Conservation (phyloP, 1,140 invertebrate species). For the Drosophila seguyi region DNA sequence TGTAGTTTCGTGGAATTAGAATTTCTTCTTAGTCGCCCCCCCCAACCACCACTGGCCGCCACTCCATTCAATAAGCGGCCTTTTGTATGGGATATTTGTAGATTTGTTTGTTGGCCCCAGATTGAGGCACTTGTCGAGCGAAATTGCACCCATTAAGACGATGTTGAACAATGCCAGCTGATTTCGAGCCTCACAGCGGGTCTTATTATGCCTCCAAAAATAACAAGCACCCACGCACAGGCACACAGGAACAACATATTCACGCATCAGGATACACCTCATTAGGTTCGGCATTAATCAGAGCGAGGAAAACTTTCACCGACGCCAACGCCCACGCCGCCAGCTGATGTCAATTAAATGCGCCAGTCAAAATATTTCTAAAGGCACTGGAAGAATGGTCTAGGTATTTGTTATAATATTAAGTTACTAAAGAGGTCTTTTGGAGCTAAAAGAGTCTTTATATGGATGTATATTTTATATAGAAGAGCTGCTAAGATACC, state of each 20-base stretch:
- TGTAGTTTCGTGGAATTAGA: constrained; percentile 59
- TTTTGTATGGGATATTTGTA: constrained; percentile 43
- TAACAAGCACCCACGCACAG: constrained; percentile 33
- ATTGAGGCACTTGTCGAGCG: constrained; percentile 31
- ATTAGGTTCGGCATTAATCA: constrained; percentile 76
- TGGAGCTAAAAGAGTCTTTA: too few relatives aligned
- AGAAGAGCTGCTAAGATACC: too few relatives aligned
- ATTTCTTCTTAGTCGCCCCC: constrained; percentile 4
- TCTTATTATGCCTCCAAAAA: constrained; percentile 53
- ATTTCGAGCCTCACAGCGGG: constrained; percentile 44
- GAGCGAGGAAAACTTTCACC: constrained; percentile 23
- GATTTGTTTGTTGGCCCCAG: constrained; percentile 28
- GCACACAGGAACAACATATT: constrained; percentile 33
- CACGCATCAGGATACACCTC: constrained; percentile 65
- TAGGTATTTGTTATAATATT: too few relatives aligned
- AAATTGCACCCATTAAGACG: constrained; percentile 64
- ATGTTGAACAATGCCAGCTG: constrained; percentile 59
- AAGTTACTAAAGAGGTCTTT: too few relatives aligned
- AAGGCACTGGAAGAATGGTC: not conserved
- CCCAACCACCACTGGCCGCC: not conserved
- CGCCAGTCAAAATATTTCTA: constrained; percentile 61
- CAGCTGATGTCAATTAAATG: constrained; percentile 66
- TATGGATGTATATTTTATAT: too few relatives aligned
- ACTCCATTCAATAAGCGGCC: constrained; percentile 44
- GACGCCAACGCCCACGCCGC: not conserved